A percentile compares a stretch with the other conserved stretches of the same genome.
Evolutionary conservation across 2,888 invertebrate species (phyloP).

Genomic region (Drosophila robusta): DNA sequence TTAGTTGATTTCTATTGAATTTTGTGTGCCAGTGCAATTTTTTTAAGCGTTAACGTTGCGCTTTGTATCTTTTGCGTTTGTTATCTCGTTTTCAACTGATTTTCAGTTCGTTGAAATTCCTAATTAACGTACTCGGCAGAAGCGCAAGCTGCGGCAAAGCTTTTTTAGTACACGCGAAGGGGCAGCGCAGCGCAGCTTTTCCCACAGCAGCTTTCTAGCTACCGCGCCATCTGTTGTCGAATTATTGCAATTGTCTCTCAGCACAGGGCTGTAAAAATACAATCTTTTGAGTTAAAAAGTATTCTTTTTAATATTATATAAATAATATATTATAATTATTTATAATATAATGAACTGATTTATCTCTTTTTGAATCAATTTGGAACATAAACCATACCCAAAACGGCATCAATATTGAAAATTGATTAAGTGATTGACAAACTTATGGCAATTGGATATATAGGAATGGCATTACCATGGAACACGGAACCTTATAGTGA

Average conservation of each 20-base stretch:
- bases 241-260: neutral
- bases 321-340: no score
- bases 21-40: slow-evolving; percentile 36
- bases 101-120: slow-evolving; percentile 73
- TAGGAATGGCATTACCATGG: no score
- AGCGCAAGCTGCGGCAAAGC: slow-evolving; percentile 48
- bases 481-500: no score
- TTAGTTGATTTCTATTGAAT: slow-evolving; percentile 26
- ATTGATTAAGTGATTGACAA: no score
- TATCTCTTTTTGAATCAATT: neutral
- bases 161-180: slow-evolving; percentile 71
- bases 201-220: neutral
- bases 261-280: neutral
- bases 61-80: slow-evolving; percentile 75
- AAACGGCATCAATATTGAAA: no score
- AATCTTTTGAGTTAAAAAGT: no score
- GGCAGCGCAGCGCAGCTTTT: slow-evolving; percentile 45
- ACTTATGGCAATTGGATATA: no score
- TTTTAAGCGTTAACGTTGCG: slow-evolving; percentile 42
- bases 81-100: slow-evolving; percentile 84
- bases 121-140: slow-evolving; percentile 73
- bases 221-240: slow-evolving; percentile 50
- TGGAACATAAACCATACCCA: neutral
- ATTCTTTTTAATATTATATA: no score
- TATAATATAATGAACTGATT: neutral